Evolutionary conservation across 2,888 invertebrate genomes (phyloP), one percentile per base, ranked within the genome.

Genomic region (Acrobasis consociella): DNA sequence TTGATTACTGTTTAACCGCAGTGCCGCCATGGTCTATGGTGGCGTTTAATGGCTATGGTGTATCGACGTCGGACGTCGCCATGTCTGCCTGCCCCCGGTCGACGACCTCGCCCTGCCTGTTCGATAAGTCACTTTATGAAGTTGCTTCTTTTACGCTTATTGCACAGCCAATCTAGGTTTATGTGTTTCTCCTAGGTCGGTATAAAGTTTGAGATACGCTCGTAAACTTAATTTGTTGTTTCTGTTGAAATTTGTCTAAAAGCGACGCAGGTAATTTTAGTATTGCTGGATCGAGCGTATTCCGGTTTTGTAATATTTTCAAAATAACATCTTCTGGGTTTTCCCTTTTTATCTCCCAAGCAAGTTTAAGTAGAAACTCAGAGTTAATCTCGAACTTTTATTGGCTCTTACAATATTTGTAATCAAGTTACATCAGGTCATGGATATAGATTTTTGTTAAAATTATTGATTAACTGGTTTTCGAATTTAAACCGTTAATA

Each of bases 1-100:
- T 61, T 53, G 52, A 61, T 55, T 52, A 55, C 39, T 39, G 42
- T 61, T 55, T 60, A 51, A n/a, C 49, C 58, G 13, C 58, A 39
- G 65, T 67, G 61, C 51, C 46, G 53, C 49, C 63, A 65, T 63
- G 63, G 65, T 64, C 59, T 63, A 55, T 72, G 75, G 75, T 76
- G 77, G 75, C 74, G 71, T 73, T 76, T 81, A 82, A 83, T 82
- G 74, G 80, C 74, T 71, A 85, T 87, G 84, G 86, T 80, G 78
- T 81, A 76, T 78, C 73, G 85, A 73, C 85, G 85, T 83, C 88
- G 87, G 85, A 73, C 85, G 85, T 83, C 88, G 87, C 85, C 84
- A 83, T 85, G 90, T 89, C 89, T 89, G 78, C 81, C 72, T 75
- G 68, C 73, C 72, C 67, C 76, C 73, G 90, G 84, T 87, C 83